These are phyloP conservation scores for Oceanites oceanicus DNA, from an alignment of 2,113 vertebrate genomes.

Conservation along the genomic window DNA sequence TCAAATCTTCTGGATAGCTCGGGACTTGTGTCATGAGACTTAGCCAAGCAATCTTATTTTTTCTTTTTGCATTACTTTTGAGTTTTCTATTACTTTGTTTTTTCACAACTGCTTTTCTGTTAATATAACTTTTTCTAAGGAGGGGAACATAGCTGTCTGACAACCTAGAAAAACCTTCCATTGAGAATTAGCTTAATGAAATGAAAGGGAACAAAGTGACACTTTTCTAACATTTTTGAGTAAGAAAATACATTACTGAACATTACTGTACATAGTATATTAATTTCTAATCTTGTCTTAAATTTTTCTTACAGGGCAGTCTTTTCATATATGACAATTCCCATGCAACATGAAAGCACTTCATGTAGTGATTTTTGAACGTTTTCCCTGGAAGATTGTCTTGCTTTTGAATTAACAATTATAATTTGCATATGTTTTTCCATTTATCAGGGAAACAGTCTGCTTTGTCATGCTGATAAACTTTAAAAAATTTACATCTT, in stretches of 20 bases:
- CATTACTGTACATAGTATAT: background rate
- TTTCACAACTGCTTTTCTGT: background rate
- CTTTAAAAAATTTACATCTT: background rate
- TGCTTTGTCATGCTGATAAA: background rate
- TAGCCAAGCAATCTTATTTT: background rate
- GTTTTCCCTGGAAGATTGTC: background rate
- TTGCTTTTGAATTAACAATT: background rate
- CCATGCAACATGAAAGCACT: background rate
- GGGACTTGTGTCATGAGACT: background rate
- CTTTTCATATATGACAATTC: background rate
- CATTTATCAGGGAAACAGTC: background rate
- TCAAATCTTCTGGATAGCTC: background rate
- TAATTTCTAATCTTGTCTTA: background rate
- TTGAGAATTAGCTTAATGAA: background rate
- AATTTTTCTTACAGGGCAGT: background rate
- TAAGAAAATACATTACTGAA: background rate
- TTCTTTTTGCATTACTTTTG: background rate
- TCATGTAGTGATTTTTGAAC: background rate
- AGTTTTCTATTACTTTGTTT: background rate
- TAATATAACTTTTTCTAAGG: background rate
- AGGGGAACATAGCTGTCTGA: background rate
- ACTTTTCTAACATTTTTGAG: background rate
- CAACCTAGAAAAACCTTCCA: background rate
- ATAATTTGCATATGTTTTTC: background rate
- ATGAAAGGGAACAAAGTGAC: background rate